Conservation (phyloP, 2,888 invertebrate species). For the Torymus tubicola region DNA sequence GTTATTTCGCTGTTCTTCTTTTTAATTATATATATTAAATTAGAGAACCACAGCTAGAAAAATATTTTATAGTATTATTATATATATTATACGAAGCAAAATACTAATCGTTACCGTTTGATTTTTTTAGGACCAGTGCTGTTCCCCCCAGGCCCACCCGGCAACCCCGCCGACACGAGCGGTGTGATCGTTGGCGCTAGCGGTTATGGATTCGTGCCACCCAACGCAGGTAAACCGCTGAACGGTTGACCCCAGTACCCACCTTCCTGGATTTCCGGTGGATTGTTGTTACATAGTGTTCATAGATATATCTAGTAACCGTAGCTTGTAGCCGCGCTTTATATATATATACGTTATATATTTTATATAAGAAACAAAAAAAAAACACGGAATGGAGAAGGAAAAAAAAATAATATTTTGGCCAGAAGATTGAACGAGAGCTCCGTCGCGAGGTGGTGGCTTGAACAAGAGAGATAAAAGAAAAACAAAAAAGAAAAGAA, state of each 20-base stretch:
- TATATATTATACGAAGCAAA: not conserved
- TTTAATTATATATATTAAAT: too few species aligned
- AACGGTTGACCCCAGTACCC: slow-evolving; percentile 59
- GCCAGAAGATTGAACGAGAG: not conserved
- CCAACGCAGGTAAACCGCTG: slow-evolving; percentile 82
- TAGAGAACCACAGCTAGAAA: too few species aligned
- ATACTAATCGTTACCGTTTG: not conserved
- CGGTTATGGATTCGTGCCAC: slow-evolving; percentile 91
- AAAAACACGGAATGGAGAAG: not conserved
- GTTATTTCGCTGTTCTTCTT: too few species aligned
- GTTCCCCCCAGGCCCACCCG: slow-evolving; percentile 84
- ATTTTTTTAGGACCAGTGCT: slow-evolving; percentile 84
- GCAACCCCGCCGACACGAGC: slow-evolving; percentile 83
- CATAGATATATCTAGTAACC: not conserved
- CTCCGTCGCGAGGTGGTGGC: slow-evolving; percentile 1
- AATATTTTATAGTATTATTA: too few species aligned
- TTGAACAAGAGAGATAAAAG: not conserved
- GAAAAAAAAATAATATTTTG: too few species aligned
- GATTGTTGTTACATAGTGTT: slow-evolving; percentile 14
- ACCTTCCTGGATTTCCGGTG: slow-evolving; percentile 9
- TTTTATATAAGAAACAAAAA: not conserved
- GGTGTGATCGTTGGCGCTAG: slow-evolving; percentile 90
- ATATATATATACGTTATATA: slow-evolving; percentile 13
- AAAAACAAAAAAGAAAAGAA: not conserved
- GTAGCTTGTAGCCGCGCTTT: slow-evolving; percentile 11